Evolutionary conservation across 1,140 invertebrate genomes (phyloP).

Genomic region (Papilio dardanus): DNA sequence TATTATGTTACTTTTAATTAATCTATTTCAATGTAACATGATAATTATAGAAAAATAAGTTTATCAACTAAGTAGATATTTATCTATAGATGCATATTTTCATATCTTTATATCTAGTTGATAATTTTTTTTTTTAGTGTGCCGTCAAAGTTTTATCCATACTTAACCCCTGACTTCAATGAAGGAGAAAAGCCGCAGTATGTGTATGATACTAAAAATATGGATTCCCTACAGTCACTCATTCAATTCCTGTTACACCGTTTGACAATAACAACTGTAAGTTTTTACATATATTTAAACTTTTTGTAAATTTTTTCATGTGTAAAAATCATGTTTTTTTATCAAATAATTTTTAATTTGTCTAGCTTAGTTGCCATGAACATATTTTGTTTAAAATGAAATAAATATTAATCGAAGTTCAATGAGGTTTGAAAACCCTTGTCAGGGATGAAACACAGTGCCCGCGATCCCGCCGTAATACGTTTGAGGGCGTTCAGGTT

Average conservation of each 20-base stretch:
- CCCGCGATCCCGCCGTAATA: no score
- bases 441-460: no score
- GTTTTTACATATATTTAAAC: no score
- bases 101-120: not conserved
- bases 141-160: constrained; percentile 64
- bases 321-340: no score
- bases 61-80: not conserved
- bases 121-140: constrained; percentile 56
- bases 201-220: constrained; percentile 85
- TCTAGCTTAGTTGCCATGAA: no score
- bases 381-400: no score
- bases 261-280: constrained; percentile 79
- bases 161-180: constrained; percentile 64
- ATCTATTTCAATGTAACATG: not conserved
- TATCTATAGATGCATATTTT: not conserved
- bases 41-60: not conserved
- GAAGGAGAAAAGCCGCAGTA: constrained; percentile 57
- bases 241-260: constrained; percentile 85
- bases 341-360: no score
- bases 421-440: no score
- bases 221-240: constrained; percentile 87
- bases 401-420: no score
- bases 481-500: no score
- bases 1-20: not conserved
- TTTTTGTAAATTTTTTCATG: no score